Evolutionary conservation across 2,113 vertebrate genomes (phyloP).

Genomic region (Apodemus speciosus): DNA sequence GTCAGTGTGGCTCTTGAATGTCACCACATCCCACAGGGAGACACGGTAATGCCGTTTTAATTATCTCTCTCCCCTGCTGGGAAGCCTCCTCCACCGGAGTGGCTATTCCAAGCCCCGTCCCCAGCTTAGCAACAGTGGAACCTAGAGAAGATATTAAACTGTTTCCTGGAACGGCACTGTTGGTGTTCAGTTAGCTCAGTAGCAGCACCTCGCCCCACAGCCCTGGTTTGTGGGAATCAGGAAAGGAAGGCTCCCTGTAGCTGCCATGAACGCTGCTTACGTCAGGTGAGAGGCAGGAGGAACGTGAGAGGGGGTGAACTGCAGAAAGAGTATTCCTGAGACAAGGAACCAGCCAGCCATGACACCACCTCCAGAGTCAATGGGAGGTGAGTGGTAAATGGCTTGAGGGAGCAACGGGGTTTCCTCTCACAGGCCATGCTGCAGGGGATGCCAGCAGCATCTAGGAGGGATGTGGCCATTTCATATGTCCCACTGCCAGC

Average conservation of each 20-base stretch:
- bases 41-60: not conserved
- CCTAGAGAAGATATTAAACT: not conserved
- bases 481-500: accelerated
- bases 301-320: no score
- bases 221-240: accelerated
- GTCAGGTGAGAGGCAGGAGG: accelerated
- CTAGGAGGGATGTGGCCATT: accelerated
- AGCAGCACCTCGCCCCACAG: accelerated
- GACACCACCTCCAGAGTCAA: not conserved
- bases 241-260: not conserved
- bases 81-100: not conserved
- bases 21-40: slow-evolving; percentile 42
- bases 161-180: not conserved
- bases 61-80: slow-evolving; percentile 61
- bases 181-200: accelerated
- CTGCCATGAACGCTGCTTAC: accelerated
- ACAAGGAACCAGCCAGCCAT: not conserved
- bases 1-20: not conserved
- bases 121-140: not conserved
- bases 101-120: not conserved
- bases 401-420: accelerated
- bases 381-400: accelerated
- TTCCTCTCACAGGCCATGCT: not conserved
- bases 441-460: accelerated
- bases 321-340: accelerated